Base-by-base conservation (phyloP, 2,797 vertebrate genomes). In the Syngnathus rostellatus region DNA sequence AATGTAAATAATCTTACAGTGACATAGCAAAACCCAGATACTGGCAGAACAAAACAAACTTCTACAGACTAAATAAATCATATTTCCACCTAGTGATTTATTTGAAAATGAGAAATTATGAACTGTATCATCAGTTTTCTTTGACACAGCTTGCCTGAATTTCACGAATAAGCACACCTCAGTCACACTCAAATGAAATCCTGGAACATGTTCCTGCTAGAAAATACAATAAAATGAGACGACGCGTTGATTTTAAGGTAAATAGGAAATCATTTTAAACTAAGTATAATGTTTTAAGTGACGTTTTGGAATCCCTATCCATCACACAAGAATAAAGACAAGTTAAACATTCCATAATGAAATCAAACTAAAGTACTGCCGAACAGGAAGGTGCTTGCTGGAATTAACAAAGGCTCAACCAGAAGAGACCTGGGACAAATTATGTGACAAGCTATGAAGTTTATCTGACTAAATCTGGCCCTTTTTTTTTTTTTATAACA, bases 1-100 rank as follows among this genome's bases (percentile, higher is more conserved):
- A 60, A 55, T 68, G 78, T 76, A 81, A 82, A 86, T 68, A 82
- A 53, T 12, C 66, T 41, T 21, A 57, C 63, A 65, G 70, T 43
- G 63, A 71, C 58, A 74, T 70, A 78, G 70, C 65, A 53, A 57
- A 70, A 45, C 7, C 54, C 53, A 67, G 70, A 66, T 67, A 73
- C 60, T 67, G 65, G 67, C 65, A 73, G 70, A 55, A 70, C 41
- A 63, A 77, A 84, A 79, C 62, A 75, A 77, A 75, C 70, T 65
- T 53, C 25, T 50, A 60, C 63, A 77, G 63, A 70, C 63, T 53
- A 74, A 68, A 79, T 70, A 68, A 74, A 77, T 70, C 0, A 38
- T 8, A 55, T 51, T 69, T 74, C 65, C 57, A 50, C 48, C 39
- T 62, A 6, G 8, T 59, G 40, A 75, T 70, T 71, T 74, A 60